A percentile compares a stretch with the other conserved stretches of the same genome.
phyloP scores from a whole-genome alignment of 2,113 vertebrate species.

The Notothenia coriiceps region DNA sequence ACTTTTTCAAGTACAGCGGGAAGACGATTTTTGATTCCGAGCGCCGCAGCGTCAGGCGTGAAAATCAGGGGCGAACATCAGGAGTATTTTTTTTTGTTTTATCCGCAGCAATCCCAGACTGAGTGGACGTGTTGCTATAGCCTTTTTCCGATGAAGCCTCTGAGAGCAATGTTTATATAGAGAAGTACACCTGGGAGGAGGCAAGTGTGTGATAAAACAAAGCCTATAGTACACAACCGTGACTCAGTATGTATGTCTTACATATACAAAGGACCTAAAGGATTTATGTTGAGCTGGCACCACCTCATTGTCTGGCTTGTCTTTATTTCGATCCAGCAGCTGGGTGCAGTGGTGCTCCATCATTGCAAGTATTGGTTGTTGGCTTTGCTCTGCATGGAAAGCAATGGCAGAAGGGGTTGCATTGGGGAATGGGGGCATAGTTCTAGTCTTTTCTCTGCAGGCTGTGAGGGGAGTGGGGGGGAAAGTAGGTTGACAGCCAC shows the following conservation, averaged over 20 bases:
- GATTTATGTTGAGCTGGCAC: slow-evolving; percentile 54
- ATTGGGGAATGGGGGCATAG: slow-evolving; percentile 51
- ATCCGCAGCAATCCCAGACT: slow-evolving; percentile 35
- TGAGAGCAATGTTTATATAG: slow-evolving; percentile 34
- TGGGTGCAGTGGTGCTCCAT: slow-evolving; percentile 46
- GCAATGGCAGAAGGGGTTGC: slow-evolving; percentile 60
- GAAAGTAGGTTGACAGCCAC: slow-evolving; percentile 65
- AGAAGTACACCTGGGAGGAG: slow-evolving; percentile 50
- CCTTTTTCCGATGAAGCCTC: slow-evolving; percentile 38
- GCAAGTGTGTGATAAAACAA: slow-evolving; percentile 52
- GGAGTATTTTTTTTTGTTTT: slow-evolving; percentile 16
- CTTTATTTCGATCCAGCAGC: slow-evolving; percentile 41
- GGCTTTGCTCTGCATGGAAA: slow-evolving; percentile 59
- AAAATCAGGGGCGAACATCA: slow-evolving; percentile 56
- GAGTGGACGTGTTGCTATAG: slow-evolving; percentile 23
- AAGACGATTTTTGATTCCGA: slow-evolving; percentile 66
- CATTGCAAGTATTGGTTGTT: slow-evolving; percentile 50
- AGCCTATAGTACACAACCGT: slow-evolving; percentile 64
- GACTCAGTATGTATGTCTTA: slow-evolving; percentile 49
- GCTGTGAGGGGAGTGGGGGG: slow-evolving; percentile 30
- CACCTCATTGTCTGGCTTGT: slow-evolving; percentile 37
- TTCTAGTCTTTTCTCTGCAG: slow-evolving; percentile 64
- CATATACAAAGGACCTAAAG: slow-evolving; percentile 62
- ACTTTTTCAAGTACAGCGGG: slow-evolving; percentile 75
- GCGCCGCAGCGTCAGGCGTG: slow-evolving; percentile 38